These are phyloP conservation scores for Ostrea denselamellosa DNA, from an alignment of 1,140 invertebrate species.

Conservation along the genomic window DNA sequence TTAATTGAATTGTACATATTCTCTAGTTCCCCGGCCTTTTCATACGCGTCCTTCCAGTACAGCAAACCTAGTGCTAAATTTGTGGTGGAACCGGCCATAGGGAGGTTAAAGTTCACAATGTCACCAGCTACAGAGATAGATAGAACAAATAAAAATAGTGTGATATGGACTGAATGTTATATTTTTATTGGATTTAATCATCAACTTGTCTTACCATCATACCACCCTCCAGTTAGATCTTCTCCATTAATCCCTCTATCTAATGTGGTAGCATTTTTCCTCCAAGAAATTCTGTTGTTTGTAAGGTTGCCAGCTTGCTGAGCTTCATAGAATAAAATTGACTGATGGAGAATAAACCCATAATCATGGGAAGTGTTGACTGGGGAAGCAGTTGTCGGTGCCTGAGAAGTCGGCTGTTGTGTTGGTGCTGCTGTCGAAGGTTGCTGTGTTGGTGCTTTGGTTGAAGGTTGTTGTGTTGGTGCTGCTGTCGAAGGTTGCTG, in stretches of 20 bases:
- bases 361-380: constrained; percentile 66
- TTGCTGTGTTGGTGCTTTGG: neutral
- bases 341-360: constrained; percentile 73
- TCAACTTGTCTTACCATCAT: constrained; percentile 81
- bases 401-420: neutral
- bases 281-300: constrained; percentile 82
- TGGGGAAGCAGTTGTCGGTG: neutral
- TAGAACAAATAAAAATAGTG: neutral
- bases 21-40: constrained; percentile 77
- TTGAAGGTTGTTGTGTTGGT: neutral
- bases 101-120: constrained; percentile 85
- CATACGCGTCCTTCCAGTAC: constrained; percentile 82
- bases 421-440: neutral
- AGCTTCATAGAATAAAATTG: constrained; percentile 83
- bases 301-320: constrained; percentile 83
- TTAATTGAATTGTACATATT: constrained; percentile 76
- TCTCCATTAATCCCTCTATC: constrained; percentile 73
- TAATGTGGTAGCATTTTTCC: constrained; percentile 76
- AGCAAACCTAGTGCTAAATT: constrained; percentile 83
- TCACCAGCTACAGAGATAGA: constrained; percentile 81
- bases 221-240: constrained; percentile 81
- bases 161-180: neutral
- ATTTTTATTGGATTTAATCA: neutral
- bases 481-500: neutral
- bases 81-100: constrained; percentile 83